These are phyloP conservation scores for Galeopterus variegatus DNA, from an alignment of 2,113 vertebrate genomes.

Conservation along the genomic window DNA sequence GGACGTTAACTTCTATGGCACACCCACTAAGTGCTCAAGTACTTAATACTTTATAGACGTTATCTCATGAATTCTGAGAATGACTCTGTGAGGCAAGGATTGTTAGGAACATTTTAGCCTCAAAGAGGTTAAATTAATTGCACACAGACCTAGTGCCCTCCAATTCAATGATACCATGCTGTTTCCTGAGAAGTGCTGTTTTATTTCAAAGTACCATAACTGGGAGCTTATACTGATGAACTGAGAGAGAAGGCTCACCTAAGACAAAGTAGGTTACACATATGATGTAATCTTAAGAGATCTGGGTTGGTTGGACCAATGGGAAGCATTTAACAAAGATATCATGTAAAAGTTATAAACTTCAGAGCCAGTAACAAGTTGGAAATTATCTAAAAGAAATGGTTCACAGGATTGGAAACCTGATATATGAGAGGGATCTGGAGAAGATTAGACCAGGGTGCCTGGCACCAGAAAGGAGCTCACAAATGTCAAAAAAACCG, in stretches of 20 bases:
- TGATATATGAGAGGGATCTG: slow-evolving; percentile 26
- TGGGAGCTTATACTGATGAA: slow-evolving; percentile 22
- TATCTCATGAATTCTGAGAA: slow-evolving; percentile 19
- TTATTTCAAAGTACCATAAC: slow-evolving; percentile 23
- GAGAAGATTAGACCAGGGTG: slow-evolving; percentile 1
- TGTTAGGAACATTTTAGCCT: background rate
- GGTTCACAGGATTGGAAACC: slow-evolving; percentile 51
- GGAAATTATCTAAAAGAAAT: slow-evolving; percentile 46
- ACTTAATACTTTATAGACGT: slow-evolving; percentile 23
- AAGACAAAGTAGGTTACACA: background rate
- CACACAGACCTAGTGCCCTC: background rate
- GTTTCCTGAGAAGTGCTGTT: background rate
- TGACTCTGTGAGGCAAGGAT: background rate
- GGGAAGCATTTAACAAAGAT: slow-evolving; percentile 58
- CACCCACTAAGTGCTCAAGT: slow-evolving; percentile 46
- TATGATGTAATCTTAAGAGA: slow-evolving; percentile 3
- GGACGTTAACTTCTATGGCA: background rate
- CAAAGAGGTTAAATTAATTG: slow-evolving; percentile 55
- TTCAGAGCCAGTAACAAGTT: slow-evolving; percentile 46
- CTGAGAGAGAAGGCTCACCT: slow-evolving; percentile 2
- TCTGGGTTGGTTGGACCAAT: slow-evolving; percentile 28
- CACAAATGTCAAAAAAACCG: background rate
- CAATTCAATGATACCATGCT: slow-evolving; percentile 37
- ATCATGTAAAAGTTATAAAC: slow-evolving; percentile 59
- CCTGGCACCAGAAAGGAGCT: slow-evolving; percentile 36